A percentile compares a stretch with the other conserved stretches of the same genome.
phyloP scores from a whole-genome alignment of 1,140 invertebrate genomes.

The Mya arenaria region DNA sequence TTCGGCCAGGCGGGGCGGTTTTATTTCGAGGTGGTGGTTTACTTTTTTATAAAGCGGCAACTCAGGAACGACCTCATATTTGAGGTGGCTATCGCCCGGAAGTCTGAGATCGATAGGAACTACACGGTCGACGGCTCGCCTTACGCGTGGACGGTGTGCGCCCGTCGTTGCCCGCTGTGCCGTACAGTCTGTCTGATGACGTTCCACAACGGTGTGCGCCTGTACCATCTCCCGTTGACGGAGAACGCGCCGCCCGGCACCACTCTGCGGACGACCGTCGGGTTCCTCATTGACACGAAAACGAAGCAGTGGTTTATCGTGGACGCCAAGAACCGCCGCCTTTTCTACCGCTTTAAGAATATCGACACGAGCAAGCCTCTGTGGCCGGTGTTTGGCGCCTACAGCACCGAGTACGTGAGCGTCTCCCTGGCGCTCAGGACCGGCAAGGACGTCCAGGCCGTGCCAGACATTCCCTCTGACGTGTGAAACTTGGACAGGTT shows the following conservation, averaged over 20 bases:
- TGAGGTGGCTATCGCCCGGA: conserved; percentile 44
- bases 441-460: conserved; percentile 50
- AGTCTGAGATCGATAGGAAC: conserved; percentile 51
- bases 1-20: conserved; percentile 45
- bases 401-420: conserved; percentile 45
- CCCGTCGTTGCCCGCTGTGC: conserved; percentile 47
- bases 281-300: conserved; percentile 47
- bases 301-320: conserved; percentile 54
- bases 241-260: conserved; percentile 54
- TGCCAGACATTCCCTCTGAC: conserved; percentile 51
- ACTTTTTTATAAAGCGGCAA: conserved; percentile 54
- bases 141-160: conserved; percentile 42
- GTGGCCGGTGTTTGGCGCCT: conserved; percentile 53
- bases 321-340: conserved; percentile 48
- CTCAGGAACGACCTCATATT: conserved; percentile 54
- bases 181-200: conserved; percentile 52
- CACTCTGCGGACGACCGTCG: conserved; percentile 47
- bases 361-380: conserved; percentile 50
- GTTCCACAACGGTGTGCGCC: conserved; percentile 52
- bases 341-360: conserved; percentile 49
- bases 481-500: neutral
- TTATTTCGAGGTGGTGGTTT: conserved; percentile 53
- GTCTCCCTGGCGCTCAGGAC: conserved; percentile 44
- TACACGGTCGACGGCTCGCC: conserved; percentile 49
- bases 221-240: conserved; percentile 43